Conservation (phyloP, 2,113 vertebrate species). For the Eleginops maclovinus region DNA sequence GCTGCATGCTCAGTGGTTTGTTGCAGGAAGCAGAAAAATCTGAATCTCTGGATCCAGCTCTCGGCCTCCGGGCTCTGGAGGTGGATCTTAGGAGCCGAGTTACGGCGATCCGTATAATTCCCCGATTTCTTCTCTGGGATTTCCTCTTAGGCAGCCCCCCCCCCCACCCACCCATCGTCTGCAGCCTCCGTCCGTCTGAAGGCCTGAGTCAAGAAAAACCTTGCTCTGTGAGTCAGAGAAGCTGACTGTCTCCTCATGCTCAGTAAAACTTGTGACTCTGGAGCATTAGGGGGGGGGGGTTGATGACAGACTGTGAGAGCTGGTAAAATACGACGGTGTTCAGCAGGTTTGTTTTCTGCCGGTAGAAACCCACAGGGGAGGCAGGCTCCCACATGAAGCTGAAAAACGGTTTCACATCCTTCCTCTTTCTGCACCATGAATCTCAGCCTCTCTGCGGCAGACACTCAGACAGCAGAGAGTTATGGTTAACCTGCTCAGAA, state of each 20-base stretch:
- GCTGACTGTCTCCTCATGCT: too few species aligned
- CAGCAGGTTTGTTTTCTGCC: too few species aligned
- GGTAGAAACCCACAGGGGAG: too few species aligned
- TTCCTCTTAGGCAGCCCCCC: constrained; percentile 61
- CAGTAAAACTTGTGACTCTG: constrained; percentile 68
- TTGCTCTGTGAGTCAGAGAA: too few species aligned
- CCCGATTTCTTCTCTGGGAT: constrained; percentile 79
- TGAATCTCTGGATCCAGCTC: constrained; percentile 64
- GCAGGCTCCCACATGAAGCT: constrained; percentile 64
- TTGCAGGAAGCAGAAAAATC: constrained; percentile 57
- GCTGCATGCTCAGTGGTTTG: constrained; percentile 61
- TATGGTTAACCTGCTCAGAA: constrained; percentile 41
- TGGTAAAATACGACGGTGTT: constrained; percentile 64
- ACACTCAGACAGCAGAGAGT: constrained; percentile 44
- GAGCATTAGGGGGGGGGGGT: constrained; percentile 50
- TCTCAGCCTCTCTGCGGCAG: constrained; percentile 38
- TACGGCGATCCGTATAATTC: constrained; percentile 72
- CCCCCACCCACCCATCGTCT: constrained; percentile 45
- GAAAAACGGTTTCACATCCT: constrained; percentile 68
- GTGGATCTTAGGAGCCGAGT: constrained; percentile 52
- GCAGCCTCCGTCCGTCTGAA: constrained; percentile 67
- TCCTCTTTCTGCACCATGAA: constrained; percentile 75
- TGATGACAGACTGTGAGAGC: constrained; percentile 39
- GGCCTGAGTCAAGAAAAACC: constrained; percentile 4
- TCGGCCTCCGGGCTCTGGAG: constrained; percentile 39